Evolutionary conservation across 2,797 vertebrate genomes (phyloP), one percentile per base, ranked within the genome.

Genomic region (Lacerta bilineata): DNA sequence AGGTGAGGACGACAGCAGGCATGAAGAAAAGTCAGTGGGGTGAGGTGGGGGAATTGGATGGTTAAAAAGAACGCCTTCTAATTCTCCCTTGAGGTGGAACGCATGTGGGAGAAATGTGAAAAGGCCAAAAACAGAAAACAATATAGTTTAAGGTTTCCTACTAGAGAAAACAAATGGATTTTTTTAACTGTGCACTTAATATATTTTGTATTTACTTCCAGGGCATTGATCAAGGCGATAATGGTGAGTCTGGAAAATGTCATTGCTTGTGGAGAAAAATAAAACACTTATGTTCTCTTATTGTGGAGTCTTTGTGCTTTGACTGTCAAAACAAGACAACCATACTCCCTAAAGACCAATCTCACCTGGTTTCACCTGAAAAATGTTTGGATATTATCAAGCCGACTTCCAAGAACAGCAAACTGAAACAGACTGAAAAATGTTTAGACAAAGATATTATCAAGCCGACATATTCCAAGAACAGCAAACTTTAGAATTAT

Each of bases 211-310:
- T 27, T 59, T 71, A 61, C 36, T 59, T 80, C 46, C 23, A 71
- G 6, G 23, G 84, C 41, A 80, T 39, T 80, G 33, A 87, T 20
- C 43, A 71, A 80, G 23, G 23, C 33, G 80, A 43, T 77, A 77
- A 46, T 77, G 59, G 18, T 69, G 66, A 80, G 68, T 72, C 77
- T 80, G 36, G 74, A 72, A 80, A 87, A 87, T 80, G 46, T 20
- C 33, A 39, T 4, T 59, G 13, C 46, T 71, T 59, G 25, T 71
- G 33, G 27, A 59, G 17, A 23, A 80, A 41, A 59, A 72, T 50
- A 43, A 66, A 80, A 59, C 6, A 18, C 74, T 76, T 3, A 25
- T 61, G n/a, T 61, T 68, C 46, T 74, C n/a, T 46, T 72, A 41
- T 33, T 27, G 46, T 29, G 36, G 36, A 80, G 15, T 6, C 5